phyloP scores from a whole-genome alignment of 2,797 vertebrate genomes.

The Siniperca scherzeri region DNA sequence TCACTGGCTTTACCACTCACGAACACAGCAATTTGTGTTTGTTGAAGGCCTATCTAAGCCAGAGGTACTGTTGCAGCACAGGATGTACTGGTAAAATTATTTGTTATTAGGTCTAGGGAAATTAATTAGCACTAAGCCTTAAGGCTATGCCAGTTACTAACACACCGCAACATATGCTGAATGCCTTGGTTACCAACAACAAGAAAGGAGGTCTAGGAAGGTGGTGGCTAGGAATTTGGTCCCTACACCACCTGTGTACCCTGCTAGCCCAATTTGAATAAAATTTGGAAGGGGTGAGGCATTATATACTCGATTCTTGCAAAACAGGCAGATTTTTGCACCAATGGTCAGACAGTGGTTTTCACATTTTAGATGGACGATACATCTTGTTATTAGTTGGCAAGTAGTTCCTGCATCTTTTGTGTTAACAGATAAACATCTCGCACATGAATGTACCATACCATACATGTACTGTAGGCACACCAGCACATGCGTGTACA shows the following conservation, averaged over 20 bases:
- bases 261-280: background rate
- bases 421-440: background rate
- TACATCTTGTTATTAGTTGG: background rate
- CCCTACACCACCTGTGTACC: background rate
- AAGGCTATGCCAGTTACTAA: background rate
- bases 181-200: background rate
- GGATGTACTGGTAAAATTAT: background rate
- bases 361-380: background rate
- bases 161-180: background rate
- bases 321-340: background rate
- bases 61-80: background rate
- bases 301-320: background rate
- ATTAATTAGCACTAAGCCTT: background rate
- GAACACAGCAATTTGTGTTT: background rate
- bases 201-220: background rate
- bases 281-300: too few species aligned
- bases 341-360: background rate
- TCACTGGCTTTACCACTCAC: background rate
- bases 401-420: background rate
- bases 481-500: slow-evolving; percentile 14
- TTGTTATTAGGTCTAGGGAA: background rate
- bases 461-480: background rate
- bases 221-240: background rate
- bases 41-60: background rate
- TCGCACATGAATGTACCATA: background rate